A percentile compares a stretch with the other conserved stretches of the same genome.
Conservation (phyloP, 2,888 invertebrate genomes). For the Pilophorus perplexus region DNA sequence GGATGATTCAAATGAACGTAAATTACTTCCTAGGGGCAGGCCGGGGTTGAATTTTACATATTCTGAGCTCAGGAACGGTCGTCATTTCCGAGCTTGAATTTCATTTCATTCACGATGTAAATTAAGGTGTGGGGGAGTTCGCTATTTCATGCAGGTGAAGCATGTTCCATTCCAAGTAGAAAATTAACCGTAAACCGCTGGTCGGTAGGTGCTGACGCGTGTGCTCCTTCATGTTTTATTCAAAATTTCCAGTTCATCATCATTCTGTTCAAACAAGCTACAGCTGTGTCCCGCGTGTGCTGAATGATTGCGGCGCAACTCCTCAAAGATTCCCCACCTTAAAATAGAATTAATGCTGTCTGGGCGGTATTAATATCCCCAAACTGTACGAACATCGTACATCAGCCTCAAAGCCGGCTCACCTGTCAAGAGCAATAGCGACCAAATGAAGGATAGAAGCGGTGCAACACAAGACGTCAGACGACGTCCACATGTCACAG, state of each 20-base stretch:
- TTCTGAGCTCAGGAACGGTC: too few relatives aligned
- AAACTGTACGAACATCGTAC: too few relatives aligned
- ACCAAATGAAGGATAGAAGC: constrained; percentile 78
- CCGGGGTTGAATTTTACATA: too few relatives aligned
- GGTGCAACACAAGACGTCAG: constrained; percentile 87
- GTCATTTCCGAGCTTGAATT: neutral
- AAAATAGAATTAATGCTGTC: neutral
- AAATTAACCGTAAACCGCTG: neutral
- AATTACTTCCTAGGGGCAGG: too few relatives aligned
- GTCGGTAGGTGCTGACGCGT: too few relatives aligned
- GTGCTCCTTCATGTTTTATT: neutral
- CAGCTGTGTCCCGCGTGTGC: too few relatives aligned
- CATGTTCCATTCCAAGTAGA: neutral
- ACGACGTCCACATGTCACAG: constrained; percentile 91
- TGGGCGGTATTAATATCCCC: neutral
- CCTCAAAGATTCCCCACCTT: too few relatives aligned
- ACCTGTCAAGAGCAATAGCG: constrained; percentile 80
- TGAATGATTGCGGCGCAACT: too few relatives aligned
- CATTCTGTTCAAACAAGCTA: neutral
- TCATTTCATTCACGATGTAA: neutral
- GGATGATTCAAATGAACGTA: too few relatives aligned
- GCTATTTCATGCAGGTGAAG: neutral
- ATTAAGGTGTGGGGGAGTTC: too few relatives aligned
- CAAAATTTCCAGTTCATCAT: neutral
- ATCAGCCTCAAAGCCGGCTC: constrained; percentile 48